Evolutionary conservation across 2,797 vertebrate genomes (phyloP).

Genomic region (Gila robusta): DNA sequence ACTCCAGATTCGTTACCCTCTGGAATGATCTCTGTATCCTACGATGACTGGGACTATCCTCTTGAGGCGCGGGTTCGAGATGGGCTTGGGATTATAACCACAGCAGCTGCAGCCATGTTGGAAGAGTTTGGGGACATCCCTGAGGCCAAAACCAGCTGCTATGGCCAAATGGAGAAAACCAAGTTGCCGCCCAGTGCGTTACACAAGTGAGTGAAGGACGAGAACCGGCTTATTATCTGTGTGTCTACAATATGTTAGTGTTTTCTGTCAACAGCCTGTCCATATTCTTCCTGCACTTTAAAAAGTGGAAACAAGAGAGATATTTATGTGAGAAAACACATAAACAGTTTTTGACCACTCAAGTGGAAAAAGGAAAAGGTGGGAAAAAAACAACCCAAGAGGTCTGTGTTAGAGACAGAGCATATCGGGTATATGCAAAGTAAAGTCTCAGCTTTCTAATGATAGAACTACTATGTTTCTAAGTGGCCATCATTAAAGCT

Average conservation of each 20-base stretch:
- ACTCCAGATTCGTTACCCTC: conserved; percentile 91
- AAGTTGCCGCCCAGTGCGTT: conserved; percentile 88
- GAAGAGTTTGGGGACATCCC: conserved; percentile 93
- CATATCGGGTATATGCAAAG: background rate
- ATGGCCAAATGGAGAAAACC: conserved; percentile 87
- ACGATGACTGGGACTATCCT: conserved; percentile 97
- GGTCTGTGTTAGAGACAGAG: background rate
- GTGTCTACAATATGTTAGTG: conserved; percentile 14
- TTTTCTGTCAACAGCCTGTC: conserved; percentile 19
- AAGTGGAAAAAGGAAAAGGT: conserved; percentile 26
- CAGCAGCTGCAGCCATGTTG: conserved; percentile 93
- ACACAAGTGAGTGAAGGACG: conserved; percentile 87
- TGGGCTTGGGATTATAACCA: conserved; percentile 95
- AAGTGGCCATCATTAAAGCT: background rate
- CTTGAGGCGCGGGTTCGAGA: conserved; percentile 91
- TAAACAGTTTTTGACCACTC: conserved; percentile 16
- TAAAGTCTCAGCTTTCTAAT: conserved; percentile 4
- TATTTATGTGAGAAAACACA: conserved; percentile 41
- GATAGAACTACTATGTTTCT: background rate
- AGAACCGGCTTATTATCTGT: background rate
- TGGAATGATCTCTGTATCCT: conserved; percentile 95
- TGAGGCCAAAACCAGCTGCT: conserved; percentile 92
- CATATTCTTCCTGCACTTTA: conserved; percentile 7
- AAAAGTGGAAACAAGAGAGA: conserved; percentile 31
- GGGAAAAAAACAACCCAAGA: background rate